Evolutionary conservation across 2,113 vertebrate genomes (phyloP).

Genomic region (Microcebus tavaratra): DNA sequence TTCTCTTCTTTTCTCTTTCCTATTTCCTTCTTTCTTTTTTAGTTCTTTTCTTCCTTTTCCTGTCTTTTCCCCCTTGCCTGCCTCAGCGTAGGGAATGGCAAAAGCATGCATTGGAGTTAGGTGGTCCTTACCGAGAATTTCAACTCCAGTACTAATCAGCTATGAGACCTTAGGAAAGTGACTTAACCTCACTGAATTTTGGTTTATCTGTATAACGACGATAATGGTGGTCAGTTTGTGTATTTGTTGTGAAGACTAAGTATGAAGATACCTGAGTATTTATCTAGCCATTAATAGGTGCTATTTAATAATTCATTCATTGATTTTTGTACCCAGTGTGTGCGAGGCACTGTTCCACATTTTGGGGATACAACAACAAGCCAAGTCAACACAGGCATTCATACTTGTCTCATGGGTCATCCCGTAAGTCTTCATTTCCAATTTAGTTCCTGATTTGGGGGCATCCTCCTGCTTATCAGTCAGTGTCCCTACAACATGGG

Average conservation of each 20-base stretch:
- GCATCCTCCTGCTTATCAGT: not conserved
- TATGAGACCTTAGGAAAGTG: not conserved
- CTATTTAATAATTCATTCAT: not conserved
- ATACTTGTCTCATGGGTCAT: not conserved
- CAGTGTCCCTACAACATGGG: not conserved
- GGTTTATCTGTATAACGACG: not conserved
- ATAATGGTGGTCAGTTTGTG: not conserved
- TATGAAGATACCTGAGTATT: constrained; percentile 6
- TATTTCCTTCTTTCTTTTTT: not conserved
- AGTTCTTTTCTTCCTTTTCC: not conserved
- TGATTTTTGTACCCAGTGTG: not conserved
- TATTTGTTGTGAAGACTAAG: not conserved
- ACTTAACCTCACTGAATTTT: not conserved
- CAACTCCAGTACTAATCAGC: not conserved
- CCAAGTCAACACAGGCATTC: not conserved
- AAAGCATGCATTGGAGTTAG: not conserved
- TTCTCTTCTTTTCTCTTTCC: too few species aligned
- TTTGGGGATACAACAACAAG: not conserved
- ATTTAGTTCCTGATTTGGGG: not conserved
- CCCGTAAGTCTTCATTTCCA: not conserved
- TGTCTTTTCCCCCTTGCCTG: not conserved
- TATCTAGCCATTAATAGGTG: not conserved
- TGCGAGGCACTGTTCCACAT: not conserved
- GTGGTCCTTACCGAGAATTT: not conserved
- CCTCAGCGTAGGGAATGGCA: not conserved